Percentiles rank a stretch among this genome's conserved stretches.
phyloP scores from a whole-genome alignment of 2,888 invertebrate genomes.

The Tiliacea aurago region DNA sequence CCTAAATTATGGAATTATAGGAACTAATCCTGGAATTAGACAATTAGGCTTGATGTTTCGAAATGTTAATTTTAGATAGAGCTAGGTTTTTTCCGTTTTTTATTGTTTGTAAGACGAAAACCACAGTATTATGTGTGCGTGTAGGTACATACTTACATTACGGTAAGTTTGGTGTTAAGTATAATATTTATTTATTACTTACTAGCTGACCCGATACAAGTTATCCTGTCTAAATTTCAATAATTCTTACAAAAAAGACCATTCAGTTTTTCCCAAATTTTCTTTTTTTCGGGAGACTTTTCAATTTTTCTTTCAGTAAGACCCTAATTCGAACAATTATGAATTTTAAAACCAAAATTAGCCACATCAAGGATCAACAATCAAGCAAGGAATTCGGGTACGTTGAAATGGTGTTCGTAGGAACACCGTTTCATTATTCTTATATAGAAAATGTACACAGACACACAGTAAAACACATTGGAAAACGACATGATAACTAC shows the following conservation, averaged over 20 bases:
- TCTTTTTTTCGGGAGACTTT: background rate
- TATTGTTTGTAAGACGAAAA: conserved; percentile 47
- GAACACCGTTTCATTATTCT: background rate
- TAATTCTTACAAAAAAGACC: background rate
- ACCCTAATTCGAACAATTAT: background rate
- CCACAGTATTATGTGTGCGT: conserved; percentile 51
- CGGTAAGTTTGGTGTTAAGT: conserved; percentile 7
- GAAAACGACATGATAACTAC: background rate
- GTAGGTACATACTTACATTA: background rate
- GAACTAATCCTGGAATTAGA: too few relatives aligned
- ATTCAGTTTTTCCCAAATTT: background rate
- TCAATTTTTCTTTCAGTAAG: background rate
- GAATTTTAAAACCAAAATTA: background rate
- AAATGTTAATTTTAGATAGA: background rate
- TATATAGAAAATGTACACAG: background rate
- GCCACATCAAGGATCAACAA: background rate
- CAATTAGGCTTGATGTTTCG: background rate
- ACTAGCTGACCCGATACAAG: background rate
- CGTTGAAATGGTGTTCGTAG: too few relatives aligned
- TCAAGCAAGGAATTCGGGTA: too few relatives aligned
- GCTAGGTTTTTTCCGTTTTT: background rate
- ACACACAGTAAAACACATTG: background rate
- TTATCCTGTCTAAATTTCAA: background rate
- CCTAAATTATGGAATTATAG: background rate
- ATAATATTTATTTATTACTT: background rate